Base-by-base conservation (phyloP, 2,113 vertebrate genomes). In the Chloroceryle aenea region DNA sequence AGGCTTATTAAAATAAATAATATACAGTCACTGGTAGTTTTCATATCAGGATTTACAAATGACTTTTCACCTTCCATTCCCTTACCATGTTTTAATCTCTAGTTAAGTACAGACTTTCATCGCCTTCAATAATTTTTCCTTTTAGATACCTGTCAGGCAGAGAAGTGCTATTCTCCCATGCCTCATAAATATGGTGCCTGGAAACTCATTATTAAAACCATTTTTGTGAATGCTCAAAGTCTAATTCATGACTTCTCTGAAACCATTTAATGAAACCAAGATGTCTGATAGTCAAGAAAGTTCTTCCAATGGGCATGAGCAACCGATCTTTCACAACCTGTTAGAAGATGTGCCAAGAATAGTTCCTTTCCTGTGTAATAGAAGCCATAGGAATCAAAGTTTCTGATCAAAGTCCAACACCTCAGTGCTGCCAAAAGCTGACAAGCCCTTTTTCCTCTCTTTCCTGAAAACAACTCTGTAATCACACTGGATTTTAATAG, bases 281-380 rank as follows among this genome's bases (percentile, higher is more conserved):
- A 91, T 87, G 92, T 93, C 64, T 26, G 42, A 96, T 64, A 93
- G 85, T 92, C 89, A 84, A 83, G 94, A 94, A 87, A 94, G 96
- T 95, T 93, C 96, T 97, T 96, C 91, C 97, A 97, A 71, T 84
- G 87, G 93, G 91, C 93, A 95, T 55, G 58, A 91, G 90, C 52
- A 93, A 93, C 87, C 89, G 66, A 80, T 95, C 91, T 92, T 91
- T 96, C 91, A 94, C 82, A 95, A 90, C 84, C 72, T n/a, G n/a
- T 96, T 73, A 94, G 93, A 97, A 96, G 92, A 97, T 81, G 62
- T 97, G 95, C 83, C 93, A 95, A 97, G 84, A 94, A 42, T 80
- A 92, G 94, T 88, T 95, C 83, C 79, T 79, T 94, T 94, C 88
- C 81, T 94, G 82, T 94, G 95, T 97, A 98, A 97, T 36, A 88